These are phyloP conservation scores for Martes flavigula DNA, from an alignment of 2,797 vertebrate species.

Conservation along the genomic window DNA sequence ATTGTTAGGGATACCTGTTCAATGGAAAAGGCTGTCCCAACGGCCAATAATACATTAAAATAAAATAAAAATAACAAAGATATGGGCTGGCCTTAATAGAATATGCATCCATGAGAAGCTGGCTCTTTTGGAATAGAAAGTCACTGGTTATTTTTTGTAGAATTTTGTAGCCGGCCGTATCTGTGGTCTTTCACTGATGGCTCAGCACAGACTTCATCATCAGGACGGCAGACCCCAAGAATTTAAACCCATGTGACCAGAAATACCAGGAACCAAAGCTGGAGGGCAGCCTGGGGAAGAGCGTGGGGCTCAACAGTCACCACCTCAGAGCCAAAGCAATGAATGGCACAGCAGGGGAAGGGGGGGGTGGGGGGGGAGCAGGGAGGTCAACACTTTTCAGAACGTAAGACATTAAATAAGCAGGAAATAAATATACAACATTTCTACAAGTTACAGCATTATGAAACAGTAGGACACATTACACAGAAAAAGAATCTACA, in stretches of 20 bases:
- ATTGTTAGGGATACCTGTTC: neutral
- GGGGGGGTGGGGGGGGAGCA: constrained; percentile 26
- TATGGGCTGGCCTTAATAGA: neutral
- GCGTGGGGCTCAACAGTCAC: neutral
- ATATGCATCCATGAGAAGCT: neutral
- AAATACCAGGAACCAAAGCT: neutral
- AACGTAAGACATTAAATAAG: constrained; percentile 87
- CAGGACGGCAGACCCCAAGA: neutral
- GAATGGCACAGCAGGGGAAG: neutral
- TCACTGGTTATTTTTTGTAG: neutral
- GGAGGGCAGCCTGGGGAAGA: neutral
- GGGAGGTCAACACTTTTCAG: constrained; percentile 77
- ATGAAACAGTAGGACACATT: constrained; percentile 88
- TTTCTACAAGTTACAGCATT: constrained; percentile 88
- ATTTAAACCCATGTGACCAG: neutral
- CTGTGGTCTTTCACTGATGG: neutral
- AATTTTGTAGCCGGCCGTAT: neutral
- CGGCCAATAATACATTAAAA: neutral
- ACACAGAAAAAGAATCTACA: constrained; percentile 83
- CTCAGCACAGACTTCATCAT: neutral
- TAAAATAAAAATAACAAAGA: neutral
- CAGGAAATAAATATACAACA: constrained; percentile 89
- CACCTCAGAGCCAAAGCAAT: constrained; percentile 43
- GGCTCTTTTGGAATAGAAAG: neutral
- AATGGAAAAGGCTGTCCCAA: neutral